Base-by-base conservation (phyloP, 2,797 vertebrate species). In the Sebastolobus altivelis region DNA sequence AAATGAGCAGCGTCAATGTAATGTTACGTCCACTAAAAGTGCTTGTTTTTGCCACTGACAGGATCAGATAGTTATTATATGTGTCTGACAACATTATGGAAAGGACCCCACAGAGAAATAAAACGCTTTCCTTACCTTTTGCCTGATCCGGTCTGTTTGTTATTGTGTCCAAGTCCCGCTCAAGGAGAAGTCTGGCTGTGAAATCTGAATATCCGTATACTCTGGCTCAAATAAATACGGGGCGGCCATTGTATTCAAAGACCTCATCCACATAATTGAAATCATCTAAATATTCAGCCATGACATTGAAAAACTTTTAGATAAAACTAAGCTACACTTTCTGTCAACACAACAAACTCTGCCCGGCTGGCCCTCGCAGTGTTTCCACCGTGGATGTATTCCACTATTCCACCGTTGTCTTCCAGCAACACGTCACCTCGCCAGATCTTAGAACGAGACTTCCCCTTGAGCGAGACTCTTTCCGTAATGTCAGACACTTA, bases 191-290 rank as follows among this genome's bases (percentile, higher is more conserved):
- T 22, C 49, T 52, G 2, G 20, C n/a, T 52, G 20, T 22, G 49
- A n/a, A n/a, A 22, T 0, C 49, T 52, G 49, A 52, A 52, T 52
- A 2, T 52, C 49, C 4, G 20, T 52, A 0, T n/a, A n/a, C 18
- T 52, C 49, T 52, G 49, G 49, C 49, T 52, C 49, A n/a, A 52
- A n/a, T 52, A n/a, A 52, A n/a, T 52, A n/a, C 20, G n/a, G 49
- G 49, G 49, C 49, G 6, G 49, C 49, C 20, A 0, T 52, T 3
- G 9, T 4, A 52, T 52, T 52, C 9, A 52, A 52, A 4, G 46
- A 46, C 43, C 43, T 46, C 0, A 18, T 46, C 43, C 43, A 46
- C 43, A 46, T 40, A 40, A 40, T 40, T 40, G 38, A 40, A 40
- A 40, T 46, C 43, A 46, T 46, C 6, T 46, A 18, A 46, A 46